phyloP scores from a whole-genome alignment of 2,113 vertebrate species.

The Spea multiplicata region DNA sequence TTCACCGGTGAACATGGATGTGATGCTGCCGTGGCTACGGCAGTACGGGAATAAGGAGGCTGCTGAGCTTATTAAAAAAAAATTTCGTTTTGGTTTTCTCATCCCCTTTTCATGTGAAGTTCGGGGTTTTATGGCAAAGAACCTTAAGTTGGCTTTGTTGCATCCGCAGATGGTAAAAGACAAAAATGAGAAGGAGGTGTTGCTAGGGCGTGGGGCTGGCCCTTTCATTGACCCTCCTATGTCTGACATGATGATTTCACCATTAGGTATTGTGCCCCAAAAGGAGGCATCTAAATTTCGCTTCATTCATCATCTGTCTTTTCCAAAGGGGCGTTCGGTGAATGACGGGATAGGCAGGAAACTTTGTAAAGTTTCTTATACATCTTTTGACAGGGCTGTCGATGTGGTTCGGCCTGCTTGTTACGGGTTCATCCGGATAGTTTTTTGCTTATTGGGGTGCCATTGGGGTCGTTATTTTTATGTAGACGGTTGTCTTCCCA shows the following conservation, averaged over 20 bases:
- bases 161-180: neutral
- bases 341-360: too few relatives aligned
- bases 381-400: too few relatives aligned
- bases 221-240: neutral
- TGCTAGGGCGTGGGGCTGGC: neutral
- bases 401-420: too few relatives aligned
- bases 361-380: too few relatives aligned
- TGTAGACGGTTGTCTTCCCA: too few relatives aligned
- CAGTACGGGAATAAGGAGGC: neutral
- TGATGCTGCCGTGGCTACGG: neutral
- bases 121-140: neutral
- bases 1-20: neutral
- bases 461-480: too few relatives aligned
- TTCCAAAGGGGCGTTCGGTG: neutral
- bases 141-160: too few relatives aligned
- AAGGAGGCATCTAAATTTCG: neutral
- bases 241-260: neutral
- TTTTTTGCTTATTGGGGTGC: too few relatives aligned
- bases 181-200: neutral
- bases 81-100: neutral
- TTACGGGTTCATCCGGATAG: too few relatives aligned
- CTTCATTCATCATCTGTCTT: neutral
- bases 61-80: neutral
- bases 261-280: neutral
- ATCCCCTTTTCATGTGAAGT: neutral